A percentile compares a stretch with the other conserved stretches of the same genome.
Conservation (phyloP, 2,888 invertebrate genomes). For the Spodoptera exigua region DNA sequence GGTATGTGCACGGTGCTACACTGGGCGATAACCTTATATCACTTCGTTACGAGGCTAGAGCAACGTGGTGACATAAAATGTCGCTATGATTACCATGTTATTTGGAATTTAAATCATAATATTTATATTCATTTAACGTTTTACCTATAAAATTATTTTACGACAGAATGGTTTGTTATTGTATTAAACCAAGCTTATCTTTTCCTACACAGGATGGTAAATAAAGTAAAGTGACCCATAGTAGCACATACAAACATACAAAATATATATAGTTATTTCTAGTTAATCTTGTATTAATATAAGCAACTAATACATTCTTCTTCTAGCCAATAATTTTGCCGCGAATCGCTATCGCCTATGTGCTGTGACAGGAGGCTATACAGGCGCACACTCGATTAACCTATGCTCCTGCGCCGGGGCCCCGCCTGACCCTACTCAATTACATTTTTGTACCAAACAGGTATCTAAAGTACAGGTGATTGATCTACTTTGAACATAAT, state of each 20-base stretch:
- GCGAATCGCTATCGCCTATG: constrained; percentile 59
- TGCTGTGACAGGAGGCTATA: constrained; percentile 50
- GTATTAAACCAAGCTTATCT: too few species aligned
- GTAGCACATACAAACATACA: neutral
- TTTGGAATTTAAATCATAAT: constrained; percentile 25
- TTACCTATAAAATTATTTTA: too few species aligned
- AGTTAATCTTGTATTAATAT: constrained; percentile 41
- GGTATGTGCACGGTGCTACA: constrained; percentile 39
- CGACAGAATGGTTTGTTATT: too few species aligned
- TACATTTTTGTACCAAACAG: constrained; percentile 75
- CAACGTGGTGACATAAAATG: constrained; percentile 45
- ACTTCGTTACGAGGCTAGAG: constrained; percentile 32
- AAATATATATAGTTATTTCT: constrained; percentile 32
- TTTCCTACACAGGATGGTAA: too few species aligned
- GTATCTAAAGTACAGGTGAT: constrained; percentile 64
- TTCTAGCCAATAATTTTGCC: constrained; percentile 36
- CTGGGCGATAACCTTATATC: constrained; percentile 56
- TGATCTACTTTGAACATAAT: constrained; percentile 68
- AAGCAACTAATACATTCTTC: constrained; percentile 37
- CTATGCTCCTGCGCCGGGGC: constrained; percentile 75
- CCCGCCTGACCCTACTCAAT: constrained; percentile 77
- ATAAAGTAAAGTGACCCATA: too few species aligned
- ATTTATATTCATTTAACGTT: constrained; percentile 40
- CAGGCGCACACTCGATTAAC: constrained; percentile 80
- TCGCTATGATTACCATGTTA: constrained; percentile 36